A percentile compares a stretch with the other conserved stretches of the same genome.
These are phyloP conservation scores for Troides helena DNA, from an alignment of 2,888 invertebrate species.

Conservation along the genomic window DNA sequence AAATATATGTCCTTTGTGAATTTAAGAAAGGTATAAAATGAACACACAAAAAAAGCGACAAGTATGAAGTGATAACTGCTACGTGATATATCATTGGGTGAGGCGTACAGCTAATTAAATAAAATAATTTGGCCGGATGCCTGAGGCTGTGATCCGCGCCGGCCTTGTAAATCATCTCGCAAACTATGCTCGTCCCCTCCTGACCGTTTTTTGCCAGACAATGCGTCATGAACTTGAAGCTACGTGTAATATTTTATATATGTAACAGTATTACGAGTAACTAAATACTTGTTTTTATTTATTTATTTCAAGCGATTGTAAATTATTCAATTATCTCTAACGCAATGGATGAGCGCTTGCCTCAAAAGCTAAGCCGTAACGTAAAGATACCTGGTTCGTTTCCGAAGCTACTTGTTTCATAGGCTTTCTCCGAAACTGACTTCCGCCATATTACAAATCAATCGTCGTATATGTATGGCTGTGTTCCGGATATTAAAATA, in stretches of 20 bases:
- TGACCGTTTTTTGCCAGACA: constrained; percentile 30
- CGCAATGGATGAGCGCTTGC: too few relatives aligned
- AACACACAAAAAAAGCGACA: neutral
- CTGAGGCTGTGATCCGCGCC: constrained; percentile 30
- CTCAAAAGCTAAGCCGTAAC: too few relatives aligned
- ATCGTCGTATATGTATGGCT: too few relatives aligned
- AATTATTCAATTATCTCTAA: neutral
- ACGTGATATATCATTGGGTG: constrained; percentile 23
- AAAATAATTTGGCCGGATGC: constrained; percentile 34
- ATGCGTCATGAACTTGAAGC: constrained; percentile 8
- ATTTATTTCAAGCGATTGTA: neutral
- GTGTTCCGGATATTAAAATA: too few relatives aligned
- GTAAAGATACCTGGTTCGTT: too few relatives aligned
- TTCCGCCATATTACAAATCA: too few relatives aligned
- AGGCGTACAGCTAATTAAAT: constrained; percentile 32
- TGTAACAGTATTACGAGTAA: neutral
- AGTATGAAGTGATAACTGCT: constrained; percentile 15
- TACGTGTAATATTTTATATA: neutral
- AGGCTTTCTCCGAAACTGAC: too few relatives aligned
- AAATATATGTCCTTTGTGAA: too few relatives aligned
- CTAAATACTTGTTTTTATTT: neutral
- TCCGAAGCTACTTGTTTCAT: too few relatives aligned
- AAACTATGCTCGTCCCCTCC: constrained; percentile 42
- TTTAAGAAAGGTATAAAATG: neutral
- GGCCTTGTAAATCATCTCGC: constrained; percentile 40